These are phyloP conservation scores for Acrossocheilus fasciatus DNA, from an alignment of 2,797 vertebrate species.

Conservation along the genomic window DNA sequence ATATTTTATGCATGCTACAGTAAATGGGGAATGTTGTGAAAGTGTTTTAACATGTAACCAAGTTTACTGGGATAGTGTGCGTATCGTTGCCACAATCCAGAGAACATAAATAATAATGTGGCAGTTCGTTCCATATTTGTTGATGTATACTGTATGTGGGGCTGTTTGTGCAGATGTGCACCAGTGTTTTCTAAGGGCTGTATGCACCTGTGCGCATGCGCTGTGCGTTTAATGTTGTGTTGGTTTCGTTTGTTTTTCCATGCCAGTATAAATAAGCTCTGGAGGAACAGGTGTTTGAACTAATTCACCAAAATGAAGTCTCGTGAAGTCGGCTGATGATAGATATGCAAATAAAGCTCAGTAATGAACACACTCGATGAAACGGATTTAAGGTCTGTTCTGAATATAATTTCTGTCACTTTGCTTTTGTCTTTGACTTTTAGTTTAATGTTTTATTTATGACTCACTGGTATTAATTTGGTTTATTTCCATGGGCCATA, in stretches of 20 bases:
- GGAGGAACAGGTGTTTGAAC: constrained; percentile 10
- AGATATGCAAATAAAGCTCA: background rate
- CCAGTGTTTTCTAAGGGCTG: background rate
- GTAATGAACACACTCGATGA: background rate
- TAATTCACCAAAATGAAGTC: background rate
- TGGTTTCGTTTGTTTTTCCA: constrained; percentile 33
- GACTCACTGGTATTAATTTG: background rate
- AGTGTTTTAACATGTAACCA: background rate
- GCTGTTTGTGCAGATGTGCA: background rate
- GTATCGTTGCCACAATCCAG: background rate
- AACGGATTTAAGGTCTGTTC: background rate
- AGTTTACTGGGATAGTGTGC: background rate
- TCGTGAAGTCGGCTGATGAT: background rate
- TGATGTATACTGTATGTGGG: background rate
- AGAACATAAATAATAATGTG: background rate
- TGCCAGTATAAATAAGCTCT: background rate
- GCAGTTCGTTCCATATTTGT: background rate
- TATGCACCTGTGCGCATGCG: background rate
- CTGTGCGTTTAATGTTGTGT: background rate
- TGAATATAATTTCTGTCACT: too few relatives aligned
- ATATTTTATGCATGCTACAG: background rate
- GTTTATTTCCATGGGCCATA: background rate
- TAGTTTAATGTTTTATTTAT: background rate
- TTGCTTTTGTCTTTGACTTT: background rate
- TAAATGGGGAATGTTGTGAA: background rate